Base-by-base conservation (phyloP, 1,140 invertebrate species). In the Olivierus martensii region DNA sequence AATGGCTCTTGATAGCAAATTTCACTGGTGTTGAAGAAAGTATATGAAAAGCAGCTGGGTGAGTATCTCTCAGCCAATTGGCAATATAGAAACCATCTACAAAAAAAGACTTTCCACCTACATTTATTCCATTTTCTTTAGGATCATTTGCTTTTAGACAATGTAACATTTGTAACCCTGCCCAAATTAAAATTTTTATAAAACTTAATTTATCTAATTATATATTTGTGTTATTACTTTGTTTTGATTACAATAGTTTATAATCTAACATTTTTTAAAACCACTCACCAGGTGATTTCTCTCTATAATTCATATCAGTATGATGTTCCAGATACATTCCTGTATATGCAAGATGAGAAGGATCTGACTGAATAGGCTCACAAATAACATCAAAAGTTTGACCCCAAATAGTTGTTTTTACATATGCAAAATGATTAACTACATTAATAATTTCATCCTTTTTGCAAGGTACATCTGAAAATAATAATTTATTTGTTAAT, bases 301-400 rank as follows among this genome's bases (percentile, higher is more conserved):
- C 67, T 17, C 66, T 52, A 49, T 69, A 69, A 48, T 69, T 68
- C 67, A 69, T 67, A 38, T 69, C 67, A 10, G 67, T 69, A 45
- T 69, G 67, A 21, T 65, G 61, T 37, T 68, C 63, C 39, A 69
- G 55, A 48, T 60, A 54, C 35, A 62, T 44, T 7, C 67, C 67
- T 39, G 65, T 63, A 36, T 58, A 66, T 17, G 67, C 66, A 22
- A 67, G 51, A 50, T 69, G 67, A 34, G 59, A 59, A 1, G 65
- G 63, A 47, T 66, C 62, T 15, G 21, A 52, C 38, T 58, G 56
- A 12, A 58, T 44, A 0, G 67, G 66, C 41, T 67, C 62, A 51
- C 62, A 65, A 15, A 66, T 57, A 2, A 69, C 67, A 41, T 68
- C 67, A 55, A 68, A 69, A 3, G 64, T 67, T 6, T 56, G 49